Percentiles rank a stretch among this genome's conserved stretches.
Evolutionary conservation across 2,888 invertebrate genomes (phyloP).

Genomic region (Macrophya annulata): DNA sequence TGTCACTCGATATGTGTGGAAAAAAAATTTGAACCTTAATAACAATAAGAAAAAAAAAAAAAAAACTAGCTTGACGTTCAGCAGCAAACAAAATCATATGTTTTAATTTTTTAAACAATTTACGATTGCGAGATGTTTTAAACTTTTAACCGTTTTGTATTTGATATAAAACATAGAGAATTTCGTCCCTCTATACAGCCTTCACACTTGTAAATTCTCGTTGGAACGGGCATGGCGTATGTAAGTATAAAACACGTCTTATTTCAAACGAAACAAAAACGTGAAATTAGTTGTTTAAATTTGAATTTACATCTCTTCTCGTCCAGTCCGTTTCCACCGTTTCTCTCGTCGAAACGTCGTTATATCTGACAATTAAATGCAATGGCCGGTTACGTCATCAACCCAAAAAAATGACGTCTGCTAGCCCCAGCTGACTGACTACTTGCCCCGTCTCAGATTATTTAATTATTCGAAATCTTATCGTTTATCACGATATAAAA

Average conservation of each 20-base stretch:
- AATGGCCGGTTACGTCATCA: constrained; percentile 27
- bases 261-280: neutral
- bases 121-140: neutral
- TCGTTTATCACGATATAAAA: neutral
- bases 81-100: constrained; percentile 27
- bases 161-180: neutral
- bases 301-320: neutral
- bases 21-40: neutral
- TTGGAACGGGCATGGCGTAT: neutral
- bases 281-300: neutral
- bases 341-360: neutral
- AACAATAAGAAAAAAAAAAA: constrained; percentile 27
- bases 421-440: constrained; percentile 46
- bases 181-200: neutral
- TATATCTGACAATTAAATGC: constrained; percentile 6
- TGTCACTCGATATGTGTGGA: neutral
- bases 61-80: constrained; percentile 7
- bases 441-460: neutral
- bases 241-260: constrained; percentile 13
- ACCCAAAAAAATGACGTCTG: constrained; percentile 35
- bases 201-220: constrained; percentile 9
- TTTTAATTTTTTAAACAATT: neutral
- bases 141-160: constrained; percentile 12
- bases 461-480: neutral
- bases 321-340: constrained; percentile 26